A percentile compares a stretch with the other conserved stretches of the same genome.
These are phyloP conservation scores for Drosophila mettleri DNA, from an alignment of 2,888 invertebrate genomes.

Conservation along the genomic window DNA sequence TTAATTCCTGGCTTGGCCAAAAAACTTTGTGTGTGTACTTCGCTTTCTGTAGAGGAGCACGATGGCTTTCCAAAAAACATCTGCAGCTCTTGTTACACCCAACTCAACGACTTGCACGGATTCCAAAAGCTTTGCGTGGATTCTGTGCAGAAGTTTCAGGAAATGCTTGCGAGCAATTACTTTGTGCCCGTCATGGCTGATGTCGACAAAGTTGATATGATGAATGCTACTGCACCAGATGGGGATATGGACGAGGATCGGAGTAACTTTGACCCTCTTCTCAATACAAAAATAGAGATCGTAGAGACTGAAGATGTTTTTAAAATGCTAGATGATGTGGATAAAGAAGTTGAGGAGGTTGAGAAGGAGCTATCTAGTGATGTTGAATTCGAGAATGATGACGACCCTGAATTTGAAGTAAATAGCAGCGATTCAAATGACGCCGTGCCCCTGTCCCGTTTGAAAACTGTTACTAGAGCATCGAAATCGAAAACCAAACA, in stretches of 20 bases:
- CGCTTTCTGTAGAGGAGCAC: conserved; percentile 77
- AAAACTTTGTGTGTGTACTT: conserved; percentile 80
- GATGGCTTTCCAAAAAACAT: conserved; percentile 82
- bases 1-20: conserved; percentile 78
- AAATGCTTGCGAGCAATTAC: conserved; percentile 60
- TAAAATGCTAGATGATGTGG: conserved; percentile 77
- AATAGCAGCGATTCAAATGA: conserved; percentile 69
- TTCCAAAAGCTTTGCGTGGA: conserved; percentile 80
- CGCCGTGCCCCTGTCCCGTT: conserved; percentile 70
- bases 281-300: conserved; percentile 67
- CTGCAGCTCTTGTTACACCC: conserved; percentile 71
- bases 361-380: conserved; percentile 10
- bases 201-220: conserved; percentile 62
- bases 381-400: conserved; percentile 51
- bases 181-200: conserved; percentile 41
- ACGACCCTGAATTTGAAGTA: conserved; percentile 61
- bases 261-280: conserved; percentile 51
- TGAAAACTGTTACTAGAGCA: conserved; percentile 25
- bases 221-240: conserved; percentile 41
- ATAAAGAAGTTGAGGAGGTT: conserved; percentile 39
- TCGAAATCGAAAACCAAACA: conserved; percentile 30
- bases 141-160: conserved; percentile 78
- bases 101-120: conserved; percentile 77
- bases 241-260: conserved; percentile 73
- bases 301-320: conserved; percentile 80